A percentile compares a stretch with the other conserved stretches of the same genome.
Evolutionary conservation across 2,797 vertebrate genomes (phyloP).

Genomic region (Selene dorsalis): DNA sequence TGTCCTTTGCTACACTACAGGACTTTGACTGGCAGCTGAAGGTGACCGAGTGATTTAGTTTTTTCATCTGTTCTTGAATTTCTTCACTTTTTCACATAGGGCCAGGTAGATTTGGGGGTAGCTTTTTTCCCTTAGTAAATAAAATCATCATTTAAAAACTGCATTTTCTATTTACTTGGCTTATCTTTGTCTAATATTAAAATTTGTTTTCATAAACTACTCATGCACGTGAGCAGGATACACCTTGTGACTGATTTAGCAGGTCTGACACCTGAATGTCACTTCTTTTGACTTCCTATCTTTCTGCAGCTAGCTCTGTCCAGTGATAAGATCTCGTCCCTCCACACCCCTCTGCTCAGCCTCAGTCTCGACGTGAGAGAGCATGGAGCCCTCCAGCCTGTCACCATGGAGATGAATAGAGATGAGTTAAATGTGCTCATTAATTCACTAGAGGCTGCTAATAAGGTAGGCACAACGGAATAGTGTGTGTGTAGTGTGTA

Average conservation of each 20-base stretch:
- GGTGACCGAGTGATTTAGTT: constrained; percentile 73
- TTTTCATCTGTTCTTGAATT: too few species aligned
- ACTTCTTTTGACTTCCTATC: not conserved
- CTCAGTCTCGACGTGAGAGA: constrained; percentile 91
- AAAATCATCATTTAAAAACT: too few species aligned
- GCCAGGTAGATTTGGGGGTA: too few species aligned
- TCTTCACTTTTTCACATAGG: too few species aligned
- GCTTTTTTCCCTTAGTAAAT: too few species aligned
- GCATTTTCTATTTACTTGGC: too few species aligned
- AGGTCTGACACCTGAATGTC: too few species aligned
- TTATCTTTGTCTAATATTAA: too few species aligned
- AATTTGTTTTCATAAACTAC: not conserved
- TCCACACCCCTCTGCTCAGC: constrained; percentile 92
- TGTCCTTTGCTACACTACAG: constrained; percentile 89
- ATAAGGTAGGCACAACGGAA: constrained; percentile 87
- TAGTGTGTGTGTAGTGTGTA: too few species aligned
- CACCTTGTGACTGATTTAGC: not conserved
- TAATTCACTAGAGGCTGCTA: constrained; percentile 91
- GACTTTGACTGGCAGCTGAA: constrained; percentile 99
- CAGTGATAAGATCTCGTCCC: constrained; percentile 94
- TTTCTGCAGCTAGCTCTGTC: constrained; percentile 90
- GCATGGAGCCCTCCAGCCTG: constrained; percentile 82
- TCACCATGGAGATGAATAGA: constrained; percentile 93
- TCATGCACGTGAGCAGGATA: not conserved
- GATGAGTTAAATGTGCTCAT: constrained; percentile 93